Conservation (phyloP, 2,797 vertebrate species). For the Phrynocephalus guinanensis region DNA sequence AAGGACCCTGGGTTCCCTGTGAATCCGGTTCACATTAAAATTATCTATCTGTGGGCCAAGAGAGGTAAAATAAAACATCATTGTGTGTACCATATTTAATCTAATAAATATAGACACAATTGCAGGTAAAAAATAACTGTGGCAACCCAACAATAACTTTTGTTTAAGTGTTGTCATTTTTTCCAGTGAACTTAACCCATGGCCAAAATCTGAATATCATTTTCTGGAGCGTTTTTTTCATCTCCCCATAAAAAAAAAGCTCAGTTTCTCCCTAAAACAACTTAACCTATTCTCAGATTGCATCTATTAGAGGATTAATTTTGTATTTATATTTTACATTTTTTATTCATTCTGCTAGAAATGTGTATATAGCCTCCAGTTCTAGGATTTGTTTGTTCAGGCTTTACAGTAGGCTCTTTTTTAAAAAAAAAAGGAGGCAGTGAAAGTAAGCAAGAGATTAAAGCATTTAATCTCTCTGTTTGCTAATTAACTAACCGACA, state of each 20-base stretch:
- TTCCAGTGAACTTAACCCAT: too few relatives aligned
- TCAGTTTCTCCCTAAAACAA: neutral
- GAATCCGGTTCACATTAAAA: too few relatives aligned
- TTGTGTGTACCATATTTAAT: too few relatives aligned
- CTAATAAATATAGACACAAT: too few relatives aligned
- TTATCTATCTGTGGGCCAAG: too few relatives aligned
- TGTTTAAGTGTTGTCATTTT: neutral
- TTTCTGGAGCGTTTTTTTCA: neutral
- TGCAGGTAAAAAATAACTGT: too few relatives aligned
- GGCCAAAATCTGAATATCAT: neutral
- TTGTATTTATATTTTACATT: neutral
- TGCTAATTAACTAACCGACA: constrained; percentile 71
- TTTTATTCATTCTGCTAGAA: neutral
- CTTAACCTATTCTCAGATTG: neutral
- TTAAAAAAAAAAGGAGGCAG: constrained; percentile 17
- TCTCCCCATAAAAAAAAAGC: neutral
- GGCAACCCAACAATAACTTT: too few relatives aligned
- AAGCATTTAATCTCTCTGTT: constrained; percentile 69
- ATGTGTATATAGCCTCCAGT: constrained; percentile 27
- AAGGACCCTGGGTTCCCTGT: too few relatives aligned
- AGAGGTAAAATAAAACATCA: too few relatives aligned
- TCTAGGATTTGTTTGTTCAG: neutral
- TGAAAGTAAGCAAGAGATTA: constrained; percentile 57
- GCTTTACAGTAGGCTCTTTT: neutral
- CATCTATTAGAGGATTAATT: neutral